Evolutionary conservation across 2,113 vertebrate species (phyloP).

Genomic region (Zonotrichia leucophrys): DNA sequence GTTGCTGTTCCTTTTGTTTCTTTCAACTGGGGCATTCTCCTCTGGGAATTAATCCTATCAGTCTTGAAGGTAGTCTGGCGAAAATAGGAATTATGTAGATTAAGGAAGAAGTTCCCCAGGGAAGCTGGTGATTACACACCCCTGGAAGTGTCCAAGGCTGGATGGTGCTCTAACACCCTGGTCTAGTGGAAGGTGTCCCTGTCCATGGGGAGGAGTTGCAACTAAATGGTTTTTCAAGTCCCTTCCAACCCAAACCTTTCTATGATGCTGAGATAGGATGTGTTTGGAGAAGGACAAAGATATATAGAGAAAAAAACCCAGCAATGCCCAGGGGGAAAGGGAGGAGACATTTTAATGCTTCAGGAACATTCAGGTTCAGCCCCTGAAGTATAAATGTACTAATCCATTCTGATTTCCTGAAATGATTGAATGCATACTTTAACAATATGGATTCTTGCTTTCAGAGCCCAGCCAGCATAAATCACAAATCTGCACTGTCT

Average conservation of each 20-base stretch:
- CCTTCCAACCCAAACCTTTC: background rate
- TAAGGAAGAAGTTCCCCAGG: background rate
- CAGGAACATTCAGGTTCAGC: background rate
- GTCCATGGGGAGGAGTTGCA: background rate
- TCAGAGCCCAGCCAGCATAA: background rate
- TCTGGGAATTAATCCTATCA: background rate
- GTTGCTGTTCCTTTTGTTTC: background rate
- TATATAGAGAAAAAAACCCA: too few species aligned
- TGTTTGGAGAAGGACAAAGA: background rate
- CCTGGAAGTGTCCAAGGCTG: background rate
- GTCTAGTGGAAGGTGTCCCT: background rate
- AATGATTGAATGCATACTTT: background rate
- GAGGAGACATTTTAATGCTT: background rate
- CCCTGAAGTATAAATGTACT: background rate
- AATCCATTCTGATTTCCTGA: background rate
- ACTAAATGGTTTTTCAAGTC: background rate
- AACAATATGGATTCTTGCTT: background rate
- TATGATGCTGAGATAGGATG: accelerated
- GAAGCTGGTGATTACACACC: background rate
- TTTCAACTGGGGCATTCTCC: background rate
- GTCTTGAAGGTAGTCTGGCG: background rate
- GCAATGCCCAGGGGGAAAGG: background rate
- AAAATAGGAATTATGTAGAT: background rate
- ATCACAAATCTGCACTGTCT: background rate
- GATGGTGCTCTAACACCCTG: background rate